These are phyloP conservation scores for Cephonodes hylas DNA, from an alignment of 2,888 invertebrate species.

Conservation along the genomic window DNA sequence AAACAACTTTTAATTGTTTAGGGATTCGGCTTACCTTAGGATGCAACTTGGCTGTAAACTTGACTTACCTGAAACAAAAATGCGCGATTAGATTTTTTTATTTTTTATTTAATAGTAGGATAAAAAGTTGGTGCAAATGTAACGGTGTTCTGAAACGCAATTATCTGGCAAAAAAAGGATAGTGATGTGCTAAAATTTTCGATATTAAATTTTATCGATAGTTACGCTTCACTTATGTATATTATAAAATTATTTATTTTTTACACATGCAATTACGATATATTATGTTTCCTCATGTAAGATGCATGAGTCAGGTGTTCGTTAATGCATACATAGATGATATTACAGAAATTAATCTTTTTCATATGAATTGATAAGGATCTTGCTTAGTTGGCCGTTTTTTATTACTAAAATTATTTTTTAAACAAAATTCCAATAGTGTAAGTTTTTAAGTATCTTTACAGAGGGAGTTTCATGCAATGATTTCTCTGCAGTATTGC, in stretches of 20 bases:
- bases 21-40: constrained; percentile 35
- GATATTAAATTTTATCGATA: background rate
- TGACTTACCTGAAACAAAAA: constrained; percentile 52
- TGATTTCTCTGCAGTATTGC: no score
- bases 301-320: background rate
- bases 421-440: no score
- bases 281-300: background rate
- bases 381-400: no score
- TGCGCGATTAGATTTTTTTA: background rate
- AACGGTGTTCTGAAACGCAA: no score
- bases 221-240: background rate
- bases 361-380: background rate
- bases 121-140: no score
- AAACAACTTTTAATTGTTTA: constrained; percentile 57
- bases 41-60: constrained; percentile 11
- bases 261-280: background rate
- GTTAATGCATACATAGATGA: background rate
- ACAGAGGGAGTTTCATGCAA: no score
- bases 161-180: no score
- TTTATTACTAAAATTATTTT: no score
- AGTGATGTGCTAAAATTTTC: no score
- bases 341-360: background rate
- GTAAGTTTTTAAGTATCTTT: no score
- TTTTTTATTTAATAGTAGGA: background rate
- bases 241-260: background rate